A percentile compares a stretch with the other conserved stretches of the same genome.
phyloP scores from a whole-genome alignment of 1,140 invertebrate genomes.

The Macrobrachium nipponense region DNA sequence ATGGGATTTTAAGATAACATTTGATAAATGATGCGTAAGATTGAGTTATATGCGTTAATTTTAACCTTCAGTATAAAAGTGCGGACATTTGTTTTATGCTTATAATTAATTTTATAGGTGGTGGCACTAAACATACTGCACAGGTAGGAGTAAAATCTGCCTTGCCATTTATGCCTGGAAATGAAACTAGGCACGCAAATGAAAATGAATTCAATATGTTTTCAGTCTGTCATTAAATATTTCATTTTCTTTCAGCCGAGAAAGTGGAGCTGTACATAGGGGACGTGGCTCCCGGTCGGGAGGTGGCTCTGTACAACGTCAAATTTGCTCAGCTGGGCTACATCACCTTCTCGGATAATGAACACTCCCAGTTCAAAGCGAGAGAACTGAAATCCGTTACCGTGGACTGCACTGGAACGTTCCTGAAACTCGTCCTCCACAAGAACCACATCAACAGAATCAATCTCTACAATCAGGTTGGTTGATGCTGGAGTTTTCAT shows the following conservation, averaged over 20 bases:
- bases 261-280: slow-evolving; percentile 66
- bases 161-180: too few species aligned
- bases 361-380: slow-evolving; percentile 83
- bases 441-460: slow-evolving; percentile 82
- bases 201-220: background rate
- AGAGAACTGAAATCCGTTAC: slow-evolving; percentile 88
- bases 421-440: slow-evolving; percentile 85
- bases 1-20: too few species aligned
- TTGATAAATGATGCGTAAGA: too few species aligned
- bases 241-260: slow-evolving; percentile 63
- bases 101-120: too few species aligned
- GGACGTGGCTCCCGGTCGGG: slow-evolving; percentile 69
- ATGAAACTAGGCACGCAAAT: slow-evolving; percentile 6
- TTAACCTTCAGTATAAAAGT: too few species aligned
- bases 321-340: slow-evolving; percentile 82
- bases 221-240: background rate
- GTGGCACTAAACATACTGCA: too few species aligned
- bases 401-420: slow-evolving; percentile 82
- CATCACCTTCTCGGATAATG: slow-evolving; percentile 85
- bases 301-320: slow-evolving; percentile 68
- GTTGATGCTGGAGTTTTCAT: slow-evolving; percentile 57
- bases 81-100: too few species aligned
- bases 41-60: too few species aligned
- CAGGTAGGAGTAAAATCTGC: too few species aligned
- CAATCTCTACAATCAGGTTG: slow-evolving; percentile 86